Conservation (phyloP, 92 coral and sea anemone genomes). For the Paragorgia papillata region DNA sequence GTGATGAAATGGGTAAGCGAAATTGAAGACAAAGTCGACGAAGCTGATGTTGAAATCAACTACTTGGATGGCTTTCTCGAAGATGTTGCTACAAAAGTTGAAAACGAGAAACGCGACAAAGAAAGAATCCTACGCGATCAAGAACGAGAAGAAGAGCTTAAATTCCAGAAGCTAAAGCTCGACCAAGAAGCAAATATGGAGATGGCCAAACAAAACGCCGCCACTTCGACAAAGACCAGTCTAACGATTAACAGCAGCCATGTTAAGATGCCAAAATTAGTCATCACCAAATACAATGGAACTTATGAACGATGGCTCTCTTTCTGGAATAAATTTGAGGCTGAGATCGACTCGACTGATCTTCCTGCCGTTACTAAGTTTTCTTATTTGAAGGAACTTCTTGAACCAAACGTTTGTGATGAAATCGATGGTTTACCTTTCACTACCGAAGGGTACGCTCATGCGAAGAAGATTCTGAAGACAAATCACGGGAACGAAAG, state of each 20-base stretch:
- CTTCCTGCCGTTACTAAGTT: conserved; percentile 16
- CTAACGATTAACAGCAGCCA: neutral
- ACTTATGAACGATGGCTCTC: conserved; percentile 49
- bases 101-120: conserved; percentile 39
- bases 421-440: conserved; percentile 20
- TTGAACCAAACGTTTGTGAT: conserved; percentile 5
- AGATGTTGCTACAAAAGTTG: conserved; percentile 34
- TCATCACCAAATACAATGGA: conserved; percentile 47
- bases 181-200: neutral
- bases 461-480: conserved; percentile 29
- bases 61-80: conserved; percentile 21
- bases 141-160: conserved; percentile 47
- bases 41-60: conserved; percentile 26
- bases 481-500: conserved; percentile 27
- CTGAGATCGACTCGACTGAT: conserved; percentile 3
- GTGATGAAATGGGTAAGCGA: conserved; percentile 42
- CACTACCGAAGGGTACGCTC: conserved; percentile 26
- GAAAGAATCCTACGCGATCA: conserved; percentile 32
- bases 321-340: too few relatives aligned
- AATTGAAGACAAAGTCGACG: conserved; percentile 50
- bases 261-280: conserved; percentile 53
- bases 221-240: neutral
- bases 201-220: neutral
- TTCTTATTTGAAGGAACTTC: neutral
- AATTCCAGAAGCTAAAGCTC: conserved; percentile 41